phyloP scores from a whole-genome alignment of 2,888 invertebrate genomes.

The Cerceris ruficornis region DNA sequence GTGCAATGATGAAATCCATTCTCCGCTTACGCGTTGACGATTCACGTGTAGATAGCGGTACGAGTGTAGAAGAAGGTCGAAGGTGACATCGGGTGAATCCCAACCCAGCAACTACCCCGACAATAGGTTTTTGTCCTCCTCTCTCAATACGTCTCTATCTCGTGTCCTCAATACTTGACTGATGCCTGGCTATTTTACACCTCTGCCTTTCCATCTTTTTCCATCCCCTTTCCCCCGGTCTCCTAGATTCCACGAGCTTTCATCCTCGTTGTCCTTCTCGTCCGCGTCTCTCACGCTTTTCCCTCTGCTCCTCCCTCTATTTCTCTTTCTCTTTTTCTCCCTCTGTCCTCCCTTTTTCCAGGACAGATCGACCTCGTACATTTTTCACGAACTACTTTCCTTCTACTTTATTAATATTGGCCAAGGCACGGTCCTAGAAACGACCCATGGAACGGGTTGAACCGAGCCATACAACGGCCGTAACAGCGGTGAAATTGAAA shows the following conservation, averaged over 20 bases:
- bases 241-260: background rate
- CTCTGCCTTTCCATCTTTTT: conserved; percentile 34
- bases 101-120: conserved; percentile 55
- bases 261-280: conserved; percentile 6
- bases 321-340: no score
- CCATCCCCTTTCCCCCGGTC: conserved; percentile 21
- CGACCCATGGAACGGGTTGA: background rate
- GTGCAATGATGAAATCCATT: conserved; percentile 44
- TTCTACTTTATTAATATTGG: conserved; percentile 60
- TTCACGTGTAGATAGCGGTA: conserved; percentile 45
- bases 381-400: conserved; percentile 68
- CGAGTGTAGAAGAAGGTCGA: conserved; percentile 50
- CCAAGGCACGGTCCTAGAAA: conserved; percentile 6
- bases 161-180: conserved; percentile 75
- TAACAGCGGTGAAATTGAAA: conserved; percentile 21
- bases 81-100: conserved; percentile 55
- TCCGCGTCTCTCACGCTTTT: no score
- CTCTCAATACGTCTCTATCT: conserved; percentile 77
- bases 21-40: conserved; percentile 34
- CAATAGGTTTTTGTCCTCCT: conserved; percentile 74
- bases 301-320: no score
- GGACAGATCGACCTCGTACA: conserved; percentile 52
- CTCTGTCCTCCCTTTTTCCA: conserved; percentile 12
- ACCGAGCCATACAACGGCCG: conserved; percentile 5
- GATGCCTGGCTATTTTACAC: conserved; percentile 75